A percentile compares a stretch with the other conserved stretches of the same genome.
Conservation (phyloP, 1,140 invertebrate genomes). For the Mamestra configurata region DNA sequence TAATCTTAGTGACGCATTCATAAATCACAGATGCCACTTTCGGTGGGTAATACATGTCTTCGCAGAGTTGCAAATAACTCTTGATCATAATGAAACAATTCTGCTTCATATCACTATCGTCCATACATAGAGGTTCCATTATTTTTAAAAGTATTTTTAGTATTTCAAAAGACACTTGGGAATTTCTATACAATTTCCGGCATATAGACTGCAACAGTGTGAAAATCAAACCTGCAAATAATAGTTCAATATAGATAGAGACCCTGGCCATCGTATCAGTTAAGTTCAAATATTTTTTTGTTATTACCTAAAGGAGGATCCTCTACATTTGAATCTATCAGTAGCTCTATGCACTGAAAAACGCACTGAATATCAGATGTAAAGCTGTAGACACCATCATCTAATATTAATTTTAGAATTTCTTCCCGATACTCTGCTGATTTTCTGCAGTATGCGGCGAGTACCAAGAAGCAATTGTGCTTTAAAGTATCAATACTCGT, state of each 20-base stretch:
- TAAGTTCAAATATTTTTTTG: constrained; percentile 21
- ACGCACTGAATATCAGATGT: constrained; percentile 68
- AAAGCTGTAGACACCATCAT: constrained; percentile 74
- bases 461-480: constrained; percentile 69
- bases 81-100: constrained; percentile 82
- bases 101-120: constrained; percentile 64
- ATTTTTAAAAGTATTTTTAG: constrained; percentile 67
- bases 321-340: constrained; percentile 65
- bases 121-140: constrained; percentile 68
- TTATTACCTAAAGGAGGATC: constrained; percentile 71
- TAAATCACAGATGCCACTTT: constrained; percentile 72
- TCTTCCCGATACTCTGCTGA: constrained; percentile 67
- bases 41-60: constrained; percentile 73
- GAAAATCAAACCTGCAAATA: constrained; percentile 64
- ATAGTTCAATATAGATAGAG: background rate
- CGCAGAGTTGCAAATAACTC: constrained; percentile 73
- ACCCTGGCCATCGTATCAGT: background rate
- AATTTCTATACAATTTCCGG: constrained; percentile 71
- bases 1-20: constrained; percentile 74
- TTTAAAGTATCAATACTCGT: constrained; percentile 64
- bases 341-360: constrained; percentile 68
- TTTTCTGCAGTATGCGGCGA: constrained; percentile 75
- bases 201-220: constrained; percentile 75
- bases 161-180: constrained; percentile 67
- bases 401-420: constrained; percentile 72